Evolutionary conservation across 2,113 vertebrate species (phyloP), one percentile per base, ranked within the genome.

Genomic region (Apodemus sylvaticus): DNA sequence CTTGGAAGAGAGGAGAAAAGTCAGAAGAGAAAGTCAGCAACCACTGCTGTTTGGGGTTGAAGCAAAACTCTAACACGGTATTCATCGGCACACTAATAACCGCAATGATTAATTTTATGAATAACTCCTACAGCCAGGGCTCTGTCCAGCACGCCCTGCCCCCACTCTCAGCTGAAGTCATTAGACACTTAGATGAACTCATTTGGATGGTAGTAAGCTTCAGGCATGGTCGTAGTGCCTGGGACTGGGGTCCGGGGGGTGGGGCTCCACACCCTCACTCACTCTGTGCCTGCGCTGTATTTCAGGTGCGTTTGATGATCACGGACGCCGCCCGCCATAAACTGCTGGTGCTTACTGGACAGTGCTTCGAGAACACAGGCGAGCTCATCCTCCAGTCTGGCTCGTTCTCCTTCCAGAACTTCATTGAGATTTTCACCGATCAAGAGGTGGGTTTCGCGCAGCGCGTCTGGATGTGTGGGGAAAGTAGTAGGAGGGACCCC

Each of bases 391-490:
- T 99, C 93, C 99, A 99, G 77, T 99, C 99, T 36, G 99, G 99
- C 81, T 98, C 99, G 20, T 99, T 99, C 98, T 99, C 99, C 85
- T 99, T 99, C 98, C 99, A 99, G 95, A 99, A 99, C 89, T 99
- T 99, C 98, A 99, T 99, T 93, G 99, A 99, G 98, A 99, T 99
- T 97, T 99, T 99, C 97, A 99, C 99, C 0, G 99, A 99, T 97
- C 99, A 99, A 98, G 99, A 99, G 99, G 99, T 99, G 88, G 94
- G 98, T 96, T 93, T 17, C 5, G 36, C 5, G 34, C 20, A 36
- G 58, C 6, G 14, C 7, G 86, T 58, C 36, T 55, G 76, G n/a
- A 58, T 82, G 51, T 7, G 0, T 24, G 17, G 1, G 34, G 51
- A 36, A 45, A 34, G 39, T 64, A 62, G 45, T 66, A 55, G 90